These are phyloP conservation scores for Antigone vipio DNA, from an alignment of 2,113 vertebrate species.

Conservation along the genomic window DNA sequence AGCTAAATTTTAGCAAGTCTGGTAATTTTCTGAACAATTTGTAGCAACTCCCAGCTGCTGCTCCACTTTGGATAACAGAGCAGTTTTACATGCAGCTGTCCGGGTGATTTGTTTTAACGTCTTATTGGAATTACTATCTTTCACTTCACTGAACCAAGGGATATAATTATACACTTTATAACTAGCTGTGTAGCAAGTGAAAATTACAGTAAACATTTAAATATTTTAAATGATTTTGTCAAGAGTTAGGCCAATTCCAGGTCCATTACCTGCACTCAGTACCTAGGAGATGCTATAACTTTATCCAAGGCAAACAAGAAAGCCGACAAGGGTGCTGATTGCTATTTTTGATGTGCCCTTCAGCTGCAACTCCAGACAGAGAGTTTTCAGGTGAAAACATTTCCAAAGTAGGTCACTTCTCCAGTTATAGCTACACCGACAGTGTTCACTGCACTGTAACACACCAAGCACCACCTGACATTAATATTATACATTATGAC, in stretches of 20 bases:
- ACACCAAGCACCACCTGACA: background rate
- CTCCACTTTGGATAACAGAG: background rate
- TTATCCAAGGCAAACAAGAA: background rate
- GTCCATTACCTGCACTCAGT: background rate
- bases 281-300: background rate
- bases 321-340: background rate
- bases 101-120: background rate
- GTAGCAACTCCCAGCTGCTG: background rate
- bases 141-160: background rate
- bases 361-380: background rate
- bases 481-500: background rate
- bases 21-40: background rate
- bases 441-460: background rate
- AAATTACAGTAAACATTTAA: slow-evolving; percentile 4
- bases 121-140: background rate
- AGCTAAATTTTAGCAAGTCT: background rate
- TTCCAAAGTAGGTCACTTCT: background rate
- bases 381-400: background rate
- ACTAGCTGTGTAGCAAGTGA: background rate
- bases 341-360: background rate
- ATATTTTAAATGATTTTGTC: background rate
- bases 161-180: background rate
- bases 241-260: background rate
- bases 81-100: background rate
- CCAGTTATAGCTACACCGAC: background rate